phyloP scores from a whole-genome alignment of 1,140 invertebrate species.

The Hirudo medicinalis region DNA sequence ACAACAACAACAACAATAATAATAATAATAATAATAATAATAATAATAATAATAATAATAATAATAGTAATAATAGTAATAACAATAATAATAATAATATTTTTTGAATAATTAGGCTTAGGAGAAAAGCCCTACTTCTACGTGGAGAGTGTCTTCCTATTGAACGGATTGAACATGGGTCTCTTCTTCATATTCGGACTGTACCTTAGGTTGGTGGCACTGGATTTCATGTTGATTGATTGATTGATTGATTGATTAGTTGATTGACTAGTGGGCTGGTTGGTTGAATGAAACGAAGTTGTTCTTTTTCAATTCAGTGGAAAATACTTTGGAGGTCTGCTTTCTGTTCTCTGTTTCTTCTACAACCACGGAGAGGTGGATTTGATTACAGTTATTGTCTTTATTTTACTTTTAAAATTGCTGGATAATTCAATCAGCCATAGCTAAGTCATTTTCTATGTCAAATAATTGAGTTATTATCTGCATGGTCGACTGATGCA shows the following conservation, averaged over 20 bases:
- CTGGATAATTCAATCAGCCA: too few species aligned
- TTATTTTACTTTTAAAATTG: too few species aligned
- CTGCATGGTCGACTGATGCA: too few species aligned
- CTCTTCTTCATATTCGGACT: slow-evolving; percentile 52
- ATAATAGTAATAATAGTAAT: too few species aligned
- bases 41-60: too few species aligned
- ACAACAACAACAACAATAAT: too few species aligned
- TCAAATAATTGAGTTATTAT: too few species aligned
- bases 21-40: too few species aligned
- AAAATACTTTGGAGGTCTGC: slow-evolving; percentile 53
- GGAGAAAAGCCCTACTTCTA: slow-evolving; percentile 64
- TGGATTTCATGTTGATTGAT: background rate
- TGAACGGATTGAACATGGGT: slow-evolving; percentile 51
- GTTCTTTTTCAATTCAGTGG: slow-evolving; percentile 42
- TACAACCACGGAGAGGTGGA: slow-evolving; percentile 62
- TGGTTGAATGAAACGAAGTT: background rate
- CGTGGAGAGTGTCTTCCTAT: slow-evolving; percentile 53
- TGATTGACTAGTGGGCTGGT: background rate
- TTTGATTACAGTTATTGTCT: background rate
- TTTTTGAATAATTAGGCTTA: slow-evolving; percentile 39
- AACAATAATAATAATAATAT: too few species aligned
- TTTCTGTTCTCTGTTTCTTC: slow-evolving; percentile 56
- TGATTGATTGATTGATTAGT: slow-evolving; percentile 7
- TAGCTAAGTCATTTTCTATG: too few species aligned
- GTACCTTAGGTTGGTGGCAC: slow-evolving; percentile 42